Conservation (phyloP, 2,113 vertebrate genomes). For the Perca fluviatilis region DNA sequence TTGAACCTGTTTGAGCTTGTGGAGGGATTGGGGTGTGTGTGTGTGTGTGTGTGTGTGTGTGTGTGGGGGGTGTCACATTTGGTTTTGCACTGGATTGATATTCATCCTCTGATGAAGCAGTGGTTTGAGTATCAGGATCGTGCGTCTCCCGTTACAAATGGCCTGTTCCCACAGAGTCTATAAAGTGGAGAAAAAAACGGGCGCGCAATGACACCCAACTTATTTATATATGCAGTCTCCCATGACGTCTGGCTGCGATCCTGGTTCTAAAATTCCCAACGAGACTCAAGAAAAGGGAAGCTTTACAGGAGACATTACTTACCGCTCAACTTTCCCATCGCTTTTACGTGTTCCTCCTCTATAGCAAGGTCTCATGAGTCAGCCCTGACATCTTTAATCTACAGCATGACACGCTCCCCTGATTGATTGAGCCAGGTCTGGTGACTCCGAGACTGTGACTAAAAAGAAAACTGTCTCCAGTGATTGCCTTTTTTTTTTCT, state of each 20-base stretch:
- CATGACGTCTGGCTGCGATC: slow-evolving; percentile 72
- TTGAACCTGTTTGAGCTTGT: slow-evolving; percentile 68
- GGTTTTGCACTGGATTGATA: slow-evolving; percentile 41
- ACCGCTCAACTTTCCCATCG: neutral
- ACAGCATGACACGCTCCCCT: neutral
- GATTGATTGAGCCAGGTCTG: slow-evolving; percentile 63
- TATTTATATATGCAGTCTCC: slow-evolving; percentile 77
- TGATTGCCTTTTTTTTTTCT: slow-evolving; percentile 61
- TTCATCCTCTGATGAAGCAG: slow-evolving; percentile 61
- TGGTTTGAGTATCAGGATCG: slow-evolving; percentile 48
- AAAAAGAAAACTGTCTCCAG: slow-evolving; percentile 51
- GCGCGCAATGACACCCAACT: slow-evolving; percentile 56
- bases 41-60: accelerated
- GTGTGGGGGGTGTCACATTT: slow-evolving; percentile 29
- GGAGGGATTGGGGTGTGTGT: neutral
- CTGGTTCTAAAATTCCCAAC: slow-evolving; percentile 53
- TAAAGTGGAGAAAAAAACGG: slow-evolving; percentile 27
- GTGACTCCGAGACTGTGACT: slow-evolving; percentile 40
- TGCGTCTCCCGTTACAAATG: slow-evolving; percentile 71
- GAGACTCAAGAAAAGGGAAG: neutral
- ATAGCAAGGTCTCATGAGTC: slow-evolving; percentile 2
- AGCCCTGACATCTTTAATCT: slow-evolving; percentile 12
- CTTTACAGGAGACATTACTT: neutral
- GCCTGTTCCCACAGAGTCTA: slow-evolving; percentile 68
- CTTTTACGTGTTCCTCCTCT: neutral